A percentile compares a stretch with the other conserved stretches of the same genome.
phyloP scores from a whole-genome alignment of 2,888 invertebrate genomes.

The Tanypteryx hageni region DNA sequence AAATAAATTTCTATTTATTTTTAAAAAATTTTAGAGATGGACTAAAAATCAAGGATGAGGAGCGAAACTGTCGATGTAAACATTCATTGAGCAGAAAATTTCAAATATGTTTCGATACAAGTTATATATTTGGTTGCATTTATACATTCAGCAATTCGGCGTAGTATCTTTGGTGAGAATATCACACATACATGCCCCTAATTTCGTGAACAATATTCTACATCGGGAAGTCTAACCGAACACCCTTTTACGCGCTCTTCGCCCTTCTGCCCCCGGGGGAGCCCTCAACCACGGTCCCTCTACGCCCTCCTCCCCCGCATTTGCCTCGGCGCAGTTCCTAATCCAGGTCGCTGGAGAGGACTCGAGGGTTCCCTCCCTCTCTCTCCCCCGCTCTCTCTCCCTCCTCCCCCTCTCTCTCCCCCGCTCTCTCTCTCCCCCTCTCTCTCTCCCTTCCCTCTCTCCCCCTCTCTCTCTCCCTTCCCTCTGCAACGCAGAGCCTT shows the following conservation, averaged over 20 bases:
- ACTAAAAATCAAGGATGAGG: no score
- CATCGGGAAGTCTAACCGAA: neutral
- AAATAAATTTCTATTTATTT: no score
- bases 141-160: no score
- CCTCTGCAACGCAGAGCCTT: neutral
- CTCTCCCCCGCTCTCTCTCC: neutral
- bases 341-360: neutral
- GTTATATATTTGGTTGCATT: no score
- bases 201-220: no score
- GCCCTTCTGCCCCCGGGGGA: neutral
- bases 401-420: no score
- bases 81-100: no score
- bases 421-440: neutral
- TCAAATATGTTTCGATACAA: no score
- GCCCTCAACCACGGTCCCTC: neutral
- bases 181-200: no score
- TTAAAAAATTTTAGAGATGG: no score
- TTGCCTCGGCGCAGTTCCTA: neutral
- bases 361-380: neutral
- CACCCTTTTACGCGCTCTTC: slow-evolving; percentile 17
- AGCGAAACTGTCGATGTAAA: no score
- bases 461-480: neutral
- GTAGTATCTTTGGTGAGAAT: no score
- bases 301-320: neutral
- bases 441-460: neutral